A percentile compares a stretch with the other conserved stretches of the same genome.
Conservation (phyloP, 2,888 invertebrate genomes). For the Branchipolynoe longqiensis region DNA sequence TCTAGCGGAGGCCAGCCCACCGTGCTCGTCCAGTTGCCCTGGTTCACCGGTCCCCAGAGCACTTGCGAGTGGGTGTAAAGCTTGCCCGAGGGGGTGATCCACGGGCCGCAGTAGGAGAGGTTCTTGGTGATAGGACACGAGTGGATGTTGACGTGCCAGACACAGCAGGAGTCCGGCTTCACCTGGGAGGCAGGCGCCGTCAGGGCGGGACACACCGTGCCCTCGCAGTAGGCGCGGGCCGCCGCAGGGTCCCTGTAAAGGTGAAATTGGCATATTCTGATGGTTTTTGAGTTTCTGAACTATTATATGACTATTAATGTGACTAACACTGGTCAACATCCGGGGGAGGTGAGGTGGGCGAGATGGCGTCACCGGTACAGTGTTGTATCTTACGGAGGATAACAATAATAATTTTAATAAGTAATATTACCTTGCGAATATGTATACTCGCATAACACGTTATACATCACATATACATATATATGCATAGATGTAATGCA, state of each 20-base stretch:
- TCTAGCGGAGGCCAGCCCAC: too few relatives aligned
- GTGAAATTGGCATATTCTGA: background rate
- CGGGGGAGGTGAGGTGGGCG: too few relatives aligned
- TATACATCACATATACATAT: too few relatives aligned
- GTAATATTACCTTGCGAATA: too few relatives aligned
- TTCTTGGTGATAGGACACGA: slow-evolving; percentile 70
- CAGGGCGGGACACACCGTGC: slow-evolving; percentile 71
- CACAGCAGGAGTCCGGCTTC: slow-evolving; percentile 71
- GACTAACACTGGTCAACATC: background rate
- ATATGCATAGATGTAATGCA: too few relatives aligned
- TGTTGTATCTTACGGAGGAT: too few relatives aligned
- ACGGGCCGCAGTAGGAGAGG: slow-evolving; percentile 73
- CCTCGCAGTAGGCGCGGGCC: slow-evolving; percentile 74
- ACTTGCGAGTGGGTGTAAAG: slow-evolving; percentile 76
- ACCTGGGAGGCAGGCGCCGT: slow-evolving; percentile 65
- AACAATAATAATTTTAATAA: too few relatives aligned
- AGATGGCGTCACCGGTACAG: too few relatives aligned
- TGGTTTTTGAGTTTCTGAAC: background rate
- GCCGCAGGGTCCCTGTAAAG: slow-evolving; percentile 66
- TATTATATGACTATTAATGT: background rate
- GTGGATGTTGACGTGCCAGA: slow-evolving; percentile 73
- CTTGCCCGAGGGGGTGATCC: slow-evolving; percentile 73
- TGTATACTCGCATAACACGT: too few relatives aligned
- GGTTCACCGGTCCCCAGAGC: slow-evolving; percentile 69
- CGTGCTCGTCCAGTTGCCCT: slow-evolving; percentile 67